These are phyloP conservation scores for Herpetotheres cachinnans DNA, from an alignment of 2,113 vertebrate genomes.

Conservation along the genomic window DNA sequence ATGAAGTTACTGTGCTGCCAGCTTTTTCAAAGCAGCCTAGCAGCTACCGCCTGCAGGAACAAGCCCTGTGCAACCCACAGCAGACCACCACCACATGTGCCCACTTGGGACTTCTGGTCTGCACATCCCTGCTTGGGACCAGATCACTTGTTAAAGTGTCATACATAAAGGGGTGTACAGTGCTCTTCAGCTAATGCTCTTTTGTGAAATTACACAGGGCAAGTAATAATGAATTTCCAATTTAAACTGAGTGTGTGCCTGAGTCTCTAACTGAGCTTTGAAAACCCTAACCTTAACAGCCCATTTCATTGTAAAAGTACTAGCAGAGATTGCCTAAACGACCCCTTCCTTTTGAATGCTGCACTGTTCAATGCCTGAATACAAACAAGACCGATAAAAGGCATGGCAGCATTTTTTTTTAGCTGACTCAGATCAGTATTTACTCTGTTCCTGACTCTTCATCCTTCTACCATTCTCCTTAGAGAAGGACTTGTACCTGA, in stretches of 20 bases:
- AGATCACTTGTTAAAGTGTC: neutral
- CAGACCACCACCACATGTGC: neutral
- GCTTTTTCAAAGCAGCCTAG: neutral
- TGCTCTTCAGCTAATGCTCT: neutral
- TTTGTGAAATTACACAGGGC: neutral
- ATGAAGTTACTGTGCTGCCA: neutral
- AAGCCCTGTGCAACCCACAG: neutral
- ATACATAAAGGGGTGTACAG: neutral
- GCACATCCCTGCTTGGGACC: neutral
- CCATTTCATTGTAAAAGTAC: neutral
- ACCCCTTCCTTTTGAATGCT: neutral
- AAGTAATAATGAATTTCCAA: neutral
- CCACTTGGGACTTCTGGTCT: neutral
- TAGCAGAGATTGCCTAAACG: neutral
- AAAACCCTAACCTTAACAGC: neutral
- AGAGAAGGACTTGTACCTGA: neutral
- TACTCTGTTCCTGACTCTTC: neutral
- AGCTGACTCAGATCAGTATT: neutral
- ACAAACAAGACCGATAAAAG: neutral
- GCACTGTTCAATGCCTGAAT: neutral
- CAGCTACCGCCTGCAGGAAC: neutral
- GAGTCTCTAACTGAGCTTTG: neutral
- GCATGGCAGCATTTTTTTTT: neutral
- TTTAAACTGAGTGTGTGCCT: neutral
- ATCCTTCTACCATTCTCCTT: neutral